phyloP scores from a whole-genome alignment of 2,113 vertebrate species.

The Sapajus apella region DNA sequence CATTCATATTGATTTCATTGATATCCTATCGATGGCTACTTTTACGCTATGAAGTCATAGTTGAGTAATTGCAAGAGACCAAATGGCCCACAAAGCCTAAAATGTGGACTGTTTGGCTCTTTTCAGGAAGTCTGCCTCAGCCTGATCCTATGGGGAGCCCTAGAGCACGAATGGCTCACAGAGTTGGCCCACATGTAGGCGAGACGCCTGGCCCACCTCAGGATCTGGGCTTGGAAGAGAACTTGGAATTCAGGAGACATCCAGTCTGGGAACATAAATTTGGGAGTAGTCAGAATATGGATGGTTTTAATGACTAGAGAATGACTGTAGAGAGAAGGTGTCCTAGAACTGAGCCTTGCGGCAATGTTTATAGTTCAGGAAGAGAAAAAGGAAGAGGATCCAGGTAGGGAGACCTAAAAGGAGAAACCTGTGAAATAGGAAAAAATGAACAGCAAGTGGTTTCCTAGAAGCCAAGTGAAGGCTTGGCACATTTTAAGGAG shows the following conservation, averaged over 20 bases:
- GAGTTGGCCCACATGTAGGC: neutral
- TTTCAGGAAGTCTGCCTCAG: neutral
- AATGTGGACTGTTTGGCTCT: neutral
- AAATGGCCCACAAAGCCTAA: neutral
- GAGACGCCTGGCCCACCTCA: neutral
- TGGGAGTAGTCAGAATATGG: neutral
- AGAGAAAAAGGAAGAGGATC: neutral
- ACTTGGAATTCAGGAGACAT: neutral
- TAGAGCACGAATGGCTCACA: neutral
- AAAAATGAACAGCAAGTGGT: neutral
- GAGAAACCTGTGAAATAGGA: neutral
- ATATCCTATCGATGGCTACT: neutral
- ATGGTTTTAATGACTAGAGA: neutral
- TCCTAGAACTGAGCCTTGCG: neutral
- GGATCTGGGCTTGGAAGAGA: neutral
- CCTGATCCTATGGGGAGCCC: neutral
- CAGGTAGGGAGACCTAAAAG: neutral
- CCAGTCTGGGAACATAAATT: neutral
- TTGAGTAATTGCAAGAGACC: neutral
- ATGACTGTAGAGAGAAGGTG: neutral
- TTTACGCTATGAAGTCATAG: neutral
- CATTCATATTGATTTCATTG: neutral
- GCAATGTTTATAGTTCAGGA: neutral
- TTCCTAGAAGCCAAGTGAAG: conserved; percentile 40
- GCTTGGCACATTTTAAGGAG: neutral